Evolutionary conservation across 2,888 invertebrate species (phyloP).

Genomic region (Dryobota labecula): DNA sequence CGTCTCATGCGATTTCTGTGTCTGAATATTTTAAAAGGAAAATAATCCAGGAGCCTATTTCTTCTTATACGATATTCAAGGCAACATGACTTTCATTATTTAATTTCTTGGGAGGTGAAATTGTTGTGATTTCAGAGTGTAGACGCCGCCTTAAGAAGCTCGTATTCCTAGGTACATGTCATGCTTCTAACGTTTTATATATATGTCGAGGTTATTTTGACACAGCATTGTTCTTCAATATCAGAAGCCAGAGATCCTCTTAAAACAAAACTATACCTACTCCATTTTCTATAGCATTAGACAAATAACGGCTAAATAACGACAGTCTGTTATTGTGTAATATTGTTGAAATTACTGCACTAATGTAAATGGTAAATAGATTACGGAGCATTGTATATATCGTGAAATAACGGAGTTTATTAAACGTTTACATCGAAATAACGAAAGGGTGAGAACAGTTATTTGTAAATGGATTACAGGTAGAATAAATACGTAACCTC

Average conservation of each 20-base stretch:
- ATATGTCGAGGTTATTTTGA: conserved; percentile 9
- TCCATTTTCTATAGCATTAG: too few relatives aligned
- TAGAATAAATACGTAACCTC: background rate
- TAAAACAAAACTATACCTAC: background rate
- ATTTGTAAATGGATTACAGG: too few relatives aligned
- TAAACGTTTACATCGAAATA: too few relatives aligned
- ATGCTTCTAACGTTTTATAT: background rate
- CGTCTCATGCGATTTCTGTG: conserved; percentile 29
- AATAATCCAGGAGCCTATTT: conserved; percentile 31
- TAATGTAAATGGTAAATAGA: too few relatives aligned
- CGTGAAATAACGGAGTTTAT: too few relatives aligned
- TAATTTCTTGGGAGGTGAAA: conserved; percentile 24
- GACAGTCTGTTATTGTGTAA: too few relatives aligned
- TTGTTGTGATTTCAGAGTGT: conserved; percentile 35
- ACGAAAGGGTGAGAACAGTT: too few relatives aligned
- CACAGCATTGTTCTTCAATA: background rate
- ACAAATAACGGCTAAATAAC: too few relatives aligned
- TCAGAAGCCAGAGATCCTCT: background rate
- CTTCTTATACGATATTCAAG: conserved; percentile 31
- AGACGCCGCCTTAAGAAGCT: background rate
- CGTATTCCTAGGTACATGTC: background rate
- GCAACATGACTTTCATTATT: conserved; percentile 26
- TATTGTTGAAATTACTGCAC: too few relatives aligned
- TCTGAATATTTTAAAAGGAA: conserved; percentile 43
- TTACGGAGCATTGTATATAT: too few relatives aligned